These are phyloP conservation scores for Sarcophaga carnaria DNA, from an alignment of 2,888 invertebrate species.

Conservation along the genomic window DNA sequence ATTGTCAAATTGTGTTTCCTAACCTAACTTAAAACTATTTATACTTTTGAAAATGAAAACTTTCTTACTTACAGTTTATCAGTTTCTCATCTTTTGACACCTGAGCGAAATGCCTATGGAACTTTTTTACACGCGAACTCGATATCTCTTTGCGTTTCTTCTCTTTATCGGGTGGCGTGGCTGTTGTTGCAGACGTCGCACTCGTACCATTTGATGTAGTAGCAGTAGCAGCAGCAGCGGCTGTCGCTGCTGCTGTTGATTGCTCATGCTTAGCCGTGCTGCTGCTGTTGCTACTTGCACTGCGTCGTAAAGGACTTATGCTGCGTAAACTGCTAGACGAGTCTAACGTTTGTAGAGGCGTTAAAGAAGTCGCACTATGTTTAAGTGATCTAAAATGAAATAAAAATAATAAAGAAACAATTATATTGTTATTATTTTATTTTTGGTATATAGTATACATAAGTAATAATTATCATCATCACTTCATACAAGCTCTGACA, in stretches of 20 bases:
- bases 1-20: too few species aligned
- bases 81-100: slow-evolving; percentile 92
- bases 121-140: slow-evolving; percentile 91
- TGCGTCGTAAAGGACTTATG: slow-evolving; percentile 75
- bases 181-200: not conserved
- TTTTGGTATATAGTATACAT: too few species aligned
- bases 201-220: slow-evolving; percentile 59
- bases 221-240: slow-evolving; percentile 68
- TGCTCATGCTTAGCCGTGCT: slow-evolving; percentile 76
- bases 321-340: slow-evolving; percentile 76
- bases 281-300: slow-evolving; percentile 72
- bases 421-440: too few species aligned
- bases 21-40: too few species aligned
- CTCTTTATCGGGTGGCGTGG: slow-evolving; percentile 76
- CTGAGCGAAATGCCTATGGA: slow-evolving; percentile 92
- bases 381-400: slow-evolving; percentile 73
- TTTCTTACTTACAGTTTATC: slow-evolving; percentile 88
- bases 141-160: slow-evolving; percentile 81
- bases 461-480: too few species aligned
- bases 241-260: slow-evolving; percentile 67
- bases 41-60: too few species aligned
- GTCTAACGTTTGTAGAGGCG: slow-evolving; percentile 73
- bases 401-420: too few species aligned
- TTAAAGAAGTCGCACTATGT: slow-evolving; percentile 73
- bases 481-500: not conserved